Evolutionary conservation across 2,888 invertebrate species (phyloP).

Genomic region (Drosophila conformis): DNA sequence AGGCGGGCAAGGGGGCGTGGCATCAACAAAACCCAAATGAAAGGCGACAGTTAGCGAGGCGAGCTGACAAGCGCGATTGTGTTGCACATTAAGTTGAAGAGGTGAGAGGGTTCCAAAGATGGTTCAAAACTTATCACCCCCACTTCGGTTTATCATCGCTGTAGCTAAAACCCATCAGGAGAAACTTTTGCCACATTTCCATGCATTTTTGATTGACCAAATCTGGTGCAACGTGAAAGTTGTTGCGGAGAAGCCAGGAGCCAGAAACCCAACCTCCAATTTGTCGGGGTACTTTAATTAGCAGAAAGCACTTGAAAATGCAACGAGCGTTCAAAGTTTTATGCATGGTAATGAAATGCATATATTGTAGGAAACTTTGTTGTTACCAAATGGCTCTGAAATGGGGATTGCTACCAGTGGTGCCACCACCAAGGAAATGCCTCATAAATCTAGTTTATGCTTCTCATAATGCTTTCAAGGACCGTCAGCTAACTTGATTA

Average conservation of each 20-base stretch:
- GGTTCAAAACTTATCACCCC: slow-evolving; percentile 34
- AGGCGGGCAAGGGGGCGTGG: slow-evolving; percentile 11
- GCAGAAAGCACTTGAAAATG: slow-evolving; percentile 46
- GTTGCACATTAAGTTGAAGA: slow-evolving; percentile 46
- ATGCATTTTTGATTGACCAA: slow-evolving; percentile 66
- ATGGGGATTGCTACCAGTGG: slow-evolving; percentile 11
- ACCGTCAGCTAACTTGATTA: slow-evolving; percentile 12
- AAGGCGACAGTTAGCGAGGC: slow-evolving; percentile 50
- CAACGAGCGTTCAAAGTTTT: slow-evolving; percentile 59
- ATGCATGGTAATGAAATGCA: slow-evolving; percentile 66
- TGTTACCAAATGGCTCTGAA: slow-evolving; percentile 17
- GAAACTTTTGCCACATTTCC: slow-evolving; percentile 46
- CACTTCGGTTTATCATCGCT: background rate
- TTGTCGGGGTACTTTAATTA: slow-evolving; percentile 61
- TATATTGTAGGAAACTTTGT: slow-evolving; percentile 61
- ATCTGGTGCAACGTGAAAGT: slow-evolving; percentile 34
- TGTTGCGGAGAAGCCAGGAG: background rate
- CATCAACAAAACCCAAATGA: slow-evolving; percentile 39
- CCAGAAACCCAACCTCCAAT: slow-evolving; percentile 24
- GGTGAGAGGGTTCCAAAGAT: slow-evolving; percentile 20
- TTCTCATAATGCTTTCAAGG: slow-evolving; percentile 18
- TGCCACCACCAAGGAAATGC: slow-evolving; percentile 20
- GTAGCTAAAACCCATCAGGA: slow-evolving; percentile 26
- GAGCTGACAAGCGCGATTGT: slow-evolving; percentile 52
- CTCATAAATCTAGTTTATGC: slow-evolving; percentile 43